Percentiles rank a stretch among this genome's conserved stretches.
Evolutionary conservation across 2,888 invertebrate species (phyloP).

Genomic region (Synergus japonicus): DNA sequence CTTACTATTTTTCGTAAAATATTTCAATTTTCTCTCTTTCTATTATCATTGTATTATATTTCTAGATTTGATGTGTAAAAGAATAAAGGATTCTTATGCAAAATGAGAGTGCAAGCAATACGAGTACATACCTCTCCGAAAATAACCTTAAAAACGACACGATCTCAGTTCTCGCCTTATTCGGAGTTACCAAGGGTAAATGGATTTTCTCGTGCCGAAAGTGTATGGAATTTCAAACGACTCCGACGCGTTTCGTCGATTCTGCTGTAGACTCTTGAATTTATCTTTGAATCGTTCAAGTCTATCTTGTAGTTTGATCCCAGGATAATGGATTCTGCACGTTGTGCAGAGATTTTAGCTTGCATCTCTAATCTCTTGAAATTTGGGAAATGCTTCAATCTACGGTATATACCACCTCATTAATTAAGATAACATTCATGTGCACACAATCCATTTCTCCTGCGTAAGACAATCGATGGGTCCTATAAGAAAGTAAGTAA

Average conservation of each 20-base stretch:
- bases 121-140: neutral
- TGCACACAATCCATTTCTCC: no score
- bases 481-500: no score
- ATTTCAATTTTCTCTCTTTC: no score
- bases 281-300: constrained; percentile 22
- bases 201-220: constrained; percentile 37
- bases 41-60: neutral
- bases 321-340: constrained; percentile 15
- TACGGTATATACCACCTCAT: neutral
- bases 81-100: neutral
- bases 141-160: constrained; percentile 36
- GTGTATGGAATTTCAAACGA: constrained; percentile 33
- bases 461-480: no score
- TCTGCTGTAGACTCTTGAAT: constrained; percentile 12
- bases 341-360: neutral
- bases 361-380: neutral
- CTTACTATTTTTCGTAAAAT: neutral
- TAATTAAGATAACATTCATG: no score
- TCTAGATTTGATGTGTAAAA: neutral
- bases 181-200: constrained; percentile 36
- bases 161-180: constrained; percentile 32
- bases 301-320: neutral
- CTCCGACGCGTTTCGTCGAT: constrained; percentile 13
- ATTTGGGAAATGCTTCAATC: neutral
- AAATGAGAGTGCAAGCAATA: neutral